A percentile compares a stretch with the other conserved stretches of the same genome.
phyloP scores from a whole-genome alignment of 2,797 vertebrate species.

The Halcyon badia region DNA sequence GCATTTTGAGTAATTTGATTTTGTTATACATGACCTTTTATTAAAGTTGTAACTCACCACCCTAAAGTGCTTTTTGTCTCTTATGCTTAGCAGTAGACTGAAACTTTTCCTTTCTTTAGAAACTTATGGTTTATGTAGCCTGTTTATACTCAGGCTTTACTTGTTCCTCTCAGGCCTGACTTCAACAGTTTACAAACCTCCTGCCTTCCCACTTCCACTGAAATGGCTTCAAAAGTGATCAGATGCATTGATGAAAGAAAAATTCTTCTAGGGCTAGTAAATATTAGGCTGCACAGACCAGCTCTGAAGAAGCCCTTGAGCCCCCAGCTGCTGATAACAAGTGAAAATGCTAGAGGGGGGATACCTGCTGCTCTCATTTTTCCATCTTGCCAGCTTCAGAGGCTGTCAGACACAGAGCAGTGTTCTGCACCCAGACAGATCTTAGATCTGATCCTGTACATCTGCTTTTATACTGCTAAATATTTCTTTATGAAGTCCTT shows the following conservation, averaged over 20 bases:
- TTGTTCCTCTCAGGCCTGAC: background rate
- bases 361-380: background rate
- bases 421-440: background rate
- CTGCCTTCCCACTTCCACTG: fast-evolving
- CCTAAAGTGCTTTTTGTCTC: background rate
- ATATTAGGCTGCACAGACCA: background rate
- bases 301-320: background rate
- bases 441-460: background rate
- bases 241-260: background rate
- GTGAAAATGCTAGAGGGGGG: background rate
- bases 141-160: background rate
- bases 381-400: background rate
- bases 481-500: background rate
- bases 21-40: background rate
- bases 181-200: background rate
- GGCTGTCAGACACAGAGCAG: background rate
- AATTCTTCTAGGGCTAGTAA: background rate
- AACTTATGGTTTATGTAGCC: background rate
- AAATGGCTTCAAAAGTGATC: background rate
- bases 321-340: background rate
- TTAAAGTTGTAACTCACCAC: background rate
- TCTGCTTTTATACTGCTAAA: background rate
- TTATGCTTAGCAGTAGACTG: background rate
- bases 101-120: background rate
- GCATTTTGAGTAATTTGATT: background rate